These are phyloP conservation scores for Mylabris phalerata DNA, from an alignment of 1,140 invertebrate genomes.

Conservation along the genomic window DNA sequence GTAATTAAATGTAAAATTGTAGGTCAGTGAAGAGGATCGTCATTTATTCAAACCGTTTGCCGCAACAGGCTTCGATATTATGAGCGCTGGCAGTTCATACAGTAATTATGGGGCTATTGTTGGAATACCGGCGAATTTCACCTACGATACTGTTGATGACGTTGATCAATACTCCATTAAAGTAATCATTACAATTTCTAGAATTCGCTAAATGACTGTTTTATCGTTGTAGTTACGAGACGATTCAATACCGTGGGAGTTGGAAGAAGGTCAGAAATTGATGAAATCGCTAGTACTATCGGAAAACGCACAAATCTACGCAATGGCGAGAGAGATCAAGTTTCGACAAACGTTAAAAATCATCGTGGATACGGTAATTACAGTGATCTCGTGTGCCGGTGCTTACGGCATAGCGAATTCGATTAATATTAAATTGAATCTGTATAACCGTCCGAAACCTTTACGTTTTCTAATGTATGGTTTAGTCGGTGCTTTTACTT, in stretches of 20 bases:
- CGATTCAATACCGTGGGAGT: slow-evolving; percentile 53
- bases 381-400: slow-evolving; percentile 41
- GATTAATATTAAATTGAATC: slow-evolving; percentile 47
- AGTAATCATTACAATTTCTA: slow-evolving; percentile 33
- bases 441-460: slow-evolving; percentile 47
- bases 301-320: slow-evolving; percentile 70
- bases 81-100: slow-evolving; percentile 46
- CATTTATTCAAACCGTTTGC: slow-evolving; percentile 50
- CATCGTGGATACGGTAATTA: slow-evolving; percentile 47
- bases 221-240: slow-evolving; percentile 46
- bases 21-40: slow-evolving; percentile 40
- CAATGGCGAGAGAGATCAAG: slow-evolving; percentile 64
- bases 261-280: slow-evolving; percentile 53
- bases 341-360: slow-evolving; percentile 50
- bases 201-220: slow-evolving; percentile 3
- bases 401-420: slow-evolving; percentile 45
- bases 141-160: slow-evolving; percentile 42
- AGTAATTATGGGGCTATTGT: slow-evolving; percentile 49
- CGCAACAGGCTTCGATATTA: slow-evolving; percentile 56
- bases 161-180: slow-evolving; percentile 48
- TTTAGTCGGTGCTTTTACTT: slow-evolving; percentile 49
- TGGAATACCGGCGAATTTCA: slow-evolving; percentile 59
- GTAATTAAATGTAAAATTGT: slow-evolving; percentile 28
- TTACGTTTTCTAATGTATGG: slow-evolving; percentile 51
- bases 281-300: slow-evolving; percentile 59